Base-by-base conservation (phyloP, 1,140 invertebrate species). In the Cotesia chilonis region DNA sequence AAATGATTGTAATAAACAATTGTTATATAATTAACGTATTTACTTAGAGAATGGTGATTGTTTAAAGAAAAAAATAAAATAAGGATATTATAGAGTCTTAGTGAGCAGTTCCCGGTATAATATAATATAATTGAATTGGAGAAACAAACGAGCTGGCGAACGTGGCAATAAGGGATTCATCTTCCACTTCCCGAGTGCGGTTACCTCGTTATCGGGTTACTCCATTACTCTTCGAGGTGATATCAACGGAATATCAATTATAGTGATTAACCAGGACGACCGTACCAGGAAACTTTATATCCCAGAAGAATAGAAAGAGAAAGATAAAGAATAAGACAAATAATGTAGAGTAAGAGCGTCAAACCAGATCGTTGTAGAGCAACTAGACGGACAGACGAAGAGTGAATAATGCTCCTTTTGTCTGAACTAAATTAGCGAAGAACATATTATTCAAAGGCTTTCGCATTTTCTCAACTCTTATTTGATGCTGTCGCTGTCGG, bases 231-330 rank as follows among this genome's bases (percentile, higher is more conserved):
- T 76, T 77, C 74, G 79, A 81, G 82, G 83, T 86, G 86, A 87
- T 87, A 87, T 87, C 86, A 83, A 77, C 79, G 83, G 86, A 87
- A 87, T 87, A 87, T 87, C 86, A 87, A 87, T 87, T 87, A 86
- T 85, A 84, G 84, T 87, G 83, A 87, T 87, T 87, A 87, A 85
- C 83, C 77, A 80, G 85, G 85, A 87, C 84, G 83, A 80, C 73
- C 69, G 41, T 47, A 47, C 54, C 10, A 55, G 2, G 47, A 82
- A 84, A 85, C 82, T 86, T 84, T 47, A 76, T 74, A 77, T 69
- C 76, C 77, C 67, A 41, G 47, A 68, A 67, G 37, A 67, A 51
- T 59, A 75, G 61, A 72, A 68, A 73, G 73, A 66, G 70, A 68
- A 72, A 36, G 55, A 74, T 37, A 64, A 38, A 51, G 61, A 57